phyloP scores from a whole-genome alignment of 53 echinoderm and acorn worm genomes.

The Holothuria scabra region DNA sequence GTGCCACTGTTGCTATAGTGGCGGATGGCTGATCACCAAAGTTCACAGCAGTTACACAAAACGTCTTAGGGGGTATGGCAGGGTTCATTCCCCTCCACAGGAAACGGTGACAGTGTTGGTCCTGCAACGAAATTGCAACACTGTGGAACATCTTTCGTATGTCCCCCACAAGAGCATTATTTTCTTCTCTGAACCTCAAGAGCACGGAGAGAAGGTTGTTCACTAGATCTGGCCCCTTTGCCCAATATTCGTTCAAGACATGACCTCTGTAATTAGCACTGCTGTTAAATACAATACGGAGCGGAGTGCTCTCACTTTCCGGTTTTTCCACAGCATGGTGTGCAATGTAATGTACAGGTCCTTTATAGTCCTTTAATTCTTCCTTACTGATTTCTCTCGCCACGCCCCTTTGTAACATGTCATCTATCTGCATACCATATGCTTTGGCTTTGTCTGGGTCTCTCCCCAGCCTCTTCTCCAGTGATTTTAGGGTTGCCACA shows the following conservation, averaged over 20 bases:
- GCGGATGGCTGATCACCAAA: constrained; percentile 63
- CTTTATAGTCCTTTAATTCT: constrained; percentile 31
- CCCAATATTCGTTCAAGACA: constrained; percentile 57
- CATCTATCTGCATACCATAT: constrained; percentile 45
- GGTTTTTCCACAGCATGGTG: constrained; percentile 57
- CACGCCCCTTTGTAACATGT: constrained; percentile 43
- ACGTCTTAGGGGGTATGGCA: constrained; percentile 44
- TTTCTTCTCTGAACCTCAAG: constrained; percentile 51
- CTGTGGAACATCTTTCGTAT: constrained; percentile 57
- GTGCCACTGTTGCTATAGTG: constrained; percentile 54
- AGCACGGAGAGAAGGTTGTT: constrained; percentile 52
- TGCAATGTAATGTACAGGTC: constrained; percentile 56
- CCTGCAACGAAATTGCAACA: constrained; percentile 23
- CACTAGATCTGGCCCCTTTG: constrained; percentile 59
- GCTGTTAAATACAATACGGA: constrained; percentile 59
- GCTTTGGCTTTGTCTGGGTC: constrained; percentile 24
- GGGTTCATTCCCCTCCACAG: constrained; percentile 52
- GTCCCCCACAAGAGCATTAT: constrained; percentile 48
- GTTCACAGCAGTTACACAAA: constrained; percentile 57
- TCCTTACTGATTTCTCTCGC: constrained; percentile 41
- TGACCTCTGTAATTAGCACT: constrained; percentile 56
- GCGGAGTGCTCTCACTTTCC: constrained; percentile 53
- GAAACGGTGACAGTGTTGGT: constrained; percentile 57
- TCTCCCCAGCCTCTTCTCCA: constrained; percentile 19
- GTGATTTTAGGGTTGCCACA: constrained; percentile 32